Base-by-base conservation (phyloP, 2,888 invertebrate genomes). In the Drosophila nr. perissopoda region DNA sequence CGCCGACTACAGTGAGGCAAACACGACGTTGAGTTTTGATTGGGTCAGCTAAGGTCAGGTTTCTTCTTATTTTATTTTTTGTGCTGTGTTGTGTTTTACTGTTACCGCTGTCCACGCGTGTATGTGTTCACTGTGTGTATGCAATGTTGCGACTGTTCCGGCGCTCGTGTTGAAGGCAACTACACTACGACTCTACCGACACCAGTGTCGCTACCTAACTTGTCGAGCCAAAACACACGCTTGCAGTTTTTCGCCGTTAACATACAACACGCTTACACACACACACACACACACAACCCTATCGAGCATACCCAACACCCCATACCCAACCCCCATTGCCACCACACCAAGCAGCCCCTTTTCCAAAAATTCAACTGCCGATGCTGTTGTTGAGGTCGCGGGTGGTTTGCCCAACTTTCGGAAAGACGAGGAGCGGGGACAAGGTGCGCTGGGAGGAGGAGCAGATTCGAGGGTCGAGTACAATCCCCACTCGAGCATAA, bases 101-200 rank as follows among this genome's bases (percentile, higher is more conserved):
- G 42, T 76, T 70, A 34, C 40, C 58, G 69, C 65, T 63, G 34
- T 10, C 45, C 42, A n/a, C 3, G 25, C 18, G n/a, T 27, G 6
- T 7, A 38, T 16, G 18, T 54, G 2, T n/a, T 36, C 42, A 27
- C 48, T 60, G 51, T 51, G 45, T 45, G 45, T 45, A 16, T 72
- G 76, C 68, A 78, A 72, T 80, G 45, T 71, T 85, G 87, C 85
- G 85, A 85, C 85, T 89, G 89, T 57, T 79, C 82, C 62, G 70
- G 57, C 58, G 77, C 87, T 82, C 87, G 87, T 76, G 54, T 84
- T 89, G 78, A 72, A 82, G 73, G 56, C 87, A 85, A 85, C 85
- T 85, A 84, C 73, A 48, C 36, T 53, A 45, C 51, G 66, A 62
- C 63, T 56, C 45, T 48, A 53, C 64, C 68, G 67, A 61, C 16